Base-by-base conservation (phyloP, 92 coral and sea anemone genomes). In the Pocillopora meandrina region DNA sequence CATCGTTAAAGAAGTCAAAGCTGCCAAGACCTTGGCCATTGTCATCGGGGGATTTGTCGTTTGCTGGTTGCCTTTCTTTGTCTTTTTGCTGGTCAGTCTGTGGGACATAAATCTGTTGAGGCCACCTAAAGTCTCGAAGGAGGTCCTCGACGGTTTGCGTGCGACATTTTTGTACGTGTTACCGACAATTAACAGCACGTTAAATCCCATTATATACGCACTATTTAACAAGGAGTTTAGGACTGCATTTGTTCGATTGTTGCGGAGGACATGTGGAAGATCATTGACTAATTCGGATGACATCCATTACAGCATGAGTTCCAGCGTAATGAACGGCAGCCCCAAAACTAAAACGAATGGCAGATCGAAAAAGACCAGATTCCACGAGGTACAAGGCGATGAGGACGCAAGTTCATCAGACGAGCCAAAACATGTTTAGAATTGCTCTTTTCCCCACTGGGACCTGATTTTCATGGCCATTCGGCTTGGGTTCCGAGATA, bases 11-110 rank as follows among this genome's bases (percentile, higher is more conserved):
- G 98, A 96, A 77, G 95, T 96, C 21, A 96, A 96, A 82, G 98
- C 98, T 8, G 97, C 98, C 57, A 96, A 94, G 79, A 94, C 96
- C 0, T 79, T 96, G 72, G 98, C 98, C 16, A 85, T 96, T 71
- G 98, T 96, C 64, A 85, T 96, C 16, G 96, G 98, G 7, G 98
- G 95, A 2, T 96, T 94, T 55, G 88, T 87, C 34, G 68, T 96
- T 35, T 96, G 96, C 21, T 96, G 98, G 98, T 87, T 92, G 35
- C 98, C 98, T 5, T 90, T 94, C 63, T 88, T 91, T 80, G 79
- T 91, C 0, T 65, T 92, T 13, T 19, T 91, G 12, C 68, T 86
- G 82, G 75, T 94, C 21, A 60, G 88, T 36, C 61, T 84, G 34
- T 96, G 98, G 98, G 72, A 81, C 18, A 5, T 70, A 9, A 18